A percentile compares a stretch with the other conserved stretches of the same genome.
Conservation (phyloP, 2,113 vertebrate genomes). For the Chroicocephalus ridibundus region DNA sequence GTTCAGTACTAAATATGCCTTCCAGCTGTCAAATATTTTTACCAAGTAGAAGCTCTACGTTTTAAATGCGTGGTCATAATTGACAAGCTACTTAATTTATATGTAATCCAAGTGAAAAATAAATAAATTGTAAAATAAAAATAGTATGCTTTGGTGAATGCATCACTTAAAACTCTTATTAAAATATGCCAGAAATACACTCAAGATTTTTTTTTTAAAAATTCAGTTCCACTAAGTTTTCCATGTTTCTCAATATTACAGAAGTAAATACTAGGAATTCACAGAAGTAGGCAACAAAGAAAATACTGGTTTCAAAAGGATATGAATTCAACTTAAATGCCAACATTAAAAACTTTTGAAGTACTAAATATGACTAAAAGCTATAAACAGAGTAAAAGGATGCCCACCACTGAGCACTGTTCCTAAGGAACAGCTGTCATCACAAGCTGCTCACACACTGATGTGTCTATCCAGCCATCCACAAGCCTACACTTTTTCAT, state of each 20-base stretch:
- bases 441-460: neutral
- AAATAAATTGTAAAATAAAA: neutral
- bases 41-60: neutral
- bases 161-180: neutral
- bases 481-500: neutral
- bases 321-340: neutral
- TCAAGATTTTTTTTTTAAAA: neutral
- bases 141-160: neutral
- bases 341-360: neutral
- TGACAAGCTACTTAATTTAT: neutral
- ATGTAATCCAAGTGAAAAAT: neutral
- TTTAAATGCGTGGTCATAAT: neutral
- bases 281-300: neutral
- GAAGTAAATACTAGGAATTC: neutral
- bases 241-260: neutral
- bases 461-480: neutral
- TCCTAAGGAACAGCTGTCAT: conserved; percentile 20
- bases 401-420: neutral
- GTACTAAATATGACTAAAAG: neutral
- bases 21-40: neutral
- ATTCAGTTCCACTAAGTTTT: neutral
- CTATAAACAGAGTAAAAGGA: neutral
- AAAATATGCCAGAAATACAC: neutral
- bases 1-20: neutral
- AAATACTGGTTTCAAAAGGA: neutral